These are phyloP conservation scores for Hylaeus anthracinus DNA, from an alignment of 1,140 invertebrate species.

Conservation along the genomic window DNA sequence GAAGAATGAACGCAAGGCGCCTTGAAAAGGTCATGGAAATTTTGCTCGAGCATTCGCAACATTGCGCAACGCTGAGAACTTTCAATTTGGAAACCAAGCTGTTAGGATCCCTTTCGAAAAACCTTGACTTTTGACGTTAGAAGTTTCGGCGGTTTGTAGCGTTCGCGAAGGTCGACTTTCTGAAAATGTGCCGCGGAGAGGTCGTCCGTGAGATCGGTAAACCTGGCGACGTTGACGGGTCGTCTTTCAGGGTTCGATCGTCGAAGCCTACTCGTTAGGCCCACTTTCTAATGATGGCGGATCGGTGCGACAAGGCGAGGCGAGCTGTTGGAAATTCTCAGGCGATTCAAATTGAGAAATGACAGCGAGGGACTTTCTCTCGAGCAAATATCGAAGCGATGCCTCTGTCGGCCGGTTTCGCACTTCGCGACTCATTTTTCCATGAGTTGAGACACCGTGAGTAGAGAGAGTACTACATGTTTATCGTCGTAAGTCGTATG, in stretches of 20 bases:
- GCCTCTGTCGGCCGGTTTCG: constrained; percentile 11
- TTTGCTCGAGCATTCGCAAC: too few relatives aligned
- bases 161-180: background rate
- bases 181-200: too few relatives aligned
- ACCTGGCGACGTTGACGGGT: background rate
- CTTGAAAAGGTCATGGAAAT: background rate
- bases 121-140: constrained; percentile 60
- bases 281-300: constrained; percentile 26
- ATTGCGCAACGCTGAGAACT: background rate
- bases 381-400: constrained; percentile 33
- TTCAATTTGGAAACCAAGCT: background rate
- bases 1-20: too few relatives aligned
- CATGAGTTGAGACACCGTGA: background rate
- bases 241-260: constrained; percentile 13
- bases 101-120: constrained; percentile 29
- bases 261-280: constrained; percentile 11
- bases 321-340: constrained; percentile 15
- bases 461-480: too few relatives aligned
- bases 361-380: constrained; percentile 43
- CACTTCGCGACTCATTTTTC: background rate
- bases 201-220: too few relatives aligned
- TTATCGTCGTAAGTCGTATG: too few relatives aligned
- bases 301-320: background rate
- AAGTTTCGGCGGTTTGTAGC: constrained; percentile 28
- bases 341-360: constrained; percentile 42